Percentiles rank a stretch among this genome's conserved stretches.
phyloP scores from a whole-genome alignment of 1,140 invertebrate genomes.

The Bemisia tabaci region DNA sequence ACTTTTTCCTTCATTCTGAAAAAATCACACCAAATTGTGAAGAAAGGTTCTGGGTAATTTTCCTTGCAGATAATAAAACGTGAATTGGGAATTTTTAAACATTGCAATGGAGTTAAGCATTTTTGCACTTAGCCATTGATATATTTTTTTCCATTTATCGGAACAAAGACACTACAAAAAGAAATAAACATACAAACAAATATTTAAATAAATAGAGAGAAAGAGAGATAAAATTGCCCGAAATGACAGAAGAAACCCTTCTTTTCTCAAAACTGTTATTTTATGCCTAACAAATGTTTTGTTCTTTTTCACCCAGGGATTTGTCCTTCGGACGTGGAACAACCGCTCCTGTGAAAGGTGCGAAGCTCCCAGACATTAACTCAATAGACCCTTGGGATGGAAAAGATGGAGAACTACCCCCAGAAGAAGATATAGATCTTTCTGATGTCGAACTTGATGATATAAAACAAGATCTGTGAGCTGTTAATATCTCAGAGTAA shows the following conservation, averaged over 20 bases:
- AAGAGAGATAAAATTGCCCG: background rate
- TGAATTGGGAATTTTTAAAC: too few relatives aligned
- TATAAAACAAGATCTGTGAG: slow-evolving; percentile 65
- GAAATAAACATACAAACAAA: background rate
- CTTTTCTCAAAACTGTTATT: too few relatives aligned
- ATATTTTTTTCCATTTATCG: too few relatives aligned
- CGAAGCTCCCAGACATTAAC: slow-evolving; percentile 63
- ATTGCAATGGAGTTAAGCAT: too few relatives aligned
- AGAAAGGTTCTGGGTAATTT: too few relatives aligned
- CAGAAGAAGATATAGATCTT: slow-evolving; percentile 85
- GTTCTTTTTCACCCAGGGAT: slow-evolving; percentile 49
- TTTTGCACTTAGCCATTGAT: too few relatives aligned
- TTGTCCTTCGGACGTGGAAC: slow-evolving; percentile 88
- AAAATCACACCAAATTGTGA: too few relatives aligned
- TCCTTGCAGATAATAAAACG: too few relatives aligned
- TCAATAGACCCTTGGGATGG: slow-evolving; percentile 84
- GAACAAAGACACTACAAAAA: too few relatives aligned
- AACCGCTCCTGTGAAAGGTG: slow-evolving; percentile 76
- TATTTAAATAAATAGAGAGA: background rate
- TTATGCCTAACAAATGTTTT: background rate
- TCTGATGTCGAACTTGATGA: slow-evolving; percentile 80
- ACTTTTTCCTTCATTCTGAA: too few relatives aligned
- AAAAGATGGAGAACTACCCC: slow-evolving; percentile 80
- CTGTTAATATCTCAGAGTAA: too few relatives aligned
- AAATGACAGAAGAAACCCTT: background rate